Evolutionary conservation across 2,797 vertebrate species (phyloP).

Genomic region (Bucorvus abyssinicus): DNA sequence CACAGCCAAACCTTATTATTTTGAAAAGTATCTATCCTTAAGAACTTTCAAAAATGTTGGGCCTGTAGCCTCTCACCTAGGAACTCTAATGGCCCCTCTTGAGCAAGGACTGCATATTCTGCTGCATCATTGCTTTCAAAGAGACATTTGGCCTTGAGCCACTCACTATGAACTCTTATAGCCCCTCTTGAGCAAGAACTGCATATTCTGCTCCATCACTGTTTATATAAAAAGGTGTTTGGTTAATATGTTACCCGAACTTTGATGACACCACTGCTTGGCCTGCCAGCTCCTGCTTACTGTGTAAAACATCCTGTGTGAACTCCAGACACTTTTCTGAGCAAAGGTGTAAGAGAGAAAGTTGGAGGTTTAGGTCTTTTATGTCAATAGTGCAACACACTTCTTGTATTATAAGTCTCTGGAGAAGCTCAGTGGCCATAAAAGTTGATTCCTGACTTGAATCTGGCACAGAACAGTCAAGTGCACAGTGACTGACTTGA

Average conservation of each 20-base stretch:
- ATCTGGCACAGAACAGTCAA: background rate
- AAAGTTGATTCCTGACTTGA: background rate
- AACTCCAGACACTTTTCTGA: background rate
- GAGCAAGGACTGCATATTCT: background rate
- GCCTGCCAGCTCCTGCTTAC: rapidly evolving
- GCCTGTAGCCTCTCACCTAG: rapidly evolving
- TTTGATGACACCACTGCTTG: background rate
- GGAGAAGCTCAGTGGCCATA: background rate
- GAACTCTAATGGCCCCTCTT: background rate
- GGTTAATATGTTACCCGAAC: slow-evolving; percentile 22
- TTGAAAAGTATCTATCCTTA: background rate
- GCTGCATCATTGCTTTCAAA: background rate
- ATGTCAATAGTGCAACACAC: rapidly evolving
- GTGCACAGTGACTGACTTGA: background rate
- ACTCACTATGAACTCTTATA: background rate
- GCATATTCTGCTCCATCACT: background rate
- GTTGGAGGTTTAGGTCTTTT: background rate
- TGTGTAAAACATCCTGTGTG: background rate
- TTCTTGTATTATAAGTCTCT: background rate
- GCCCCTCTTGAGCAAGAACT: background rate
- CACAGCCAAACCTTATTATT: background rate
- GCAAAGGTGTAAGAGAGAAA: background rate
- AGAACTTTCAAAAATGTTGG: background rate
- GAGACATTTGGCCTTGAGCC: rapidly evolving
- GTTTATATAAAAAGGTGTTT: background rate